These are phyloP conservation scores for Lepas anatifera DNA, from an alignment of 2,888 invertebrate species.

Conservation along the genomic window DNA sequence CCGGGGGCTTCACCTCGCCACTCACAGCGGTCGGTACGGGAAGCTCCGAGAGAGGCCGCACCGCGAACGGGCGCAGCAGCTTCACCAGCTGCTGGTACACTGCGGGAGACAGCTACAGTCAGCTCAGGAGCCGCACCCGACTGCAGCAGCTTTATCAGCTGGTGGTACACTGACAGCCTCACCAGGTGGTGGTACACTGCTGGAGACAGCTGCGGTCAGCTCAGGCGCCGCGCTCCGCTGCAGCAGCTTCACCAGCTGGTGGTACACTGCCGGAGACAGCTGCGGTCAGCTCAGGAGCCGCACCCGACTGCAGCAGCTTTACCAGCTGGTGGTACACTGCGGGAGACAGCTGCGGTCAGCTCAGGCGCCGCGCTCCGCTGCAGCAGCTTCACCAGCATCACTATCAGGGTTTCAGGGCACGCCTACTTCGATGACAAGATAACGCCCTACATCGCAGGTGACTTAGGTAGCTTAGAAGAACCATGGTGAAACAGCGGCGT, in stretches of 20 bases:
- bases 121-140: neutral
- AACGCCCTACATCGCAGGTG: too few species aligned
- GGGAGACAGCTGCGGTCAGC: too few species aligned
- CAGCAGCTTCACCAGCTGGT: slow-evolving; percentile 5
- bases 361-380: neutral
- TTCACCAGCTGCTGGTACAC: slow-evolving; percentile 1
- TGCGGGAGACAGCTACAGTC: neutral
- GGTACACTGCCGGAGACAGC: neutral
- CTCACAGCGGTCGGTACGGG: neutral
- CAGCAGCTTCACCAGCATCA: slow-evolving; percentile 5
- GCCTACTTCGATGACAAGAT: too few species aligned
- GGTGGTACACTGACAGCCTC: neutral
- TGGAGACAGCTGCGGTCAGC: too few species aligned
- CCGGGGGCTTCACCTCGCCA: neutral
- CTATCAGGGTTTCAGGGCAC: too few species aligned
- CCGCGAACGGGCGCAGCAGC: neutral
- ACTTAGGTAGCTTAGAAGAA: too few species aligned
- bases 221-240: neutral
- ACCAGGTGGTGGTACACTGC: neutral
- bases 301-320: neutral
- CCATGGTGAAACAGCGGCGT: too few species aligned
- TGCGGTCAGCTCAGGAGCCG: neutral
- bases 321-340: too few species aligned
- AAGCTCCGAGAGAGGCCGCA: neutral
- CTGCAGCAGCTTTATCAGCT: neutral